These are phyloP conservation scores for Tricholauxania praeusta DNA, from an alignment of 2,888 invertebrate genomes.

Conservation along the genomic window DNA sequence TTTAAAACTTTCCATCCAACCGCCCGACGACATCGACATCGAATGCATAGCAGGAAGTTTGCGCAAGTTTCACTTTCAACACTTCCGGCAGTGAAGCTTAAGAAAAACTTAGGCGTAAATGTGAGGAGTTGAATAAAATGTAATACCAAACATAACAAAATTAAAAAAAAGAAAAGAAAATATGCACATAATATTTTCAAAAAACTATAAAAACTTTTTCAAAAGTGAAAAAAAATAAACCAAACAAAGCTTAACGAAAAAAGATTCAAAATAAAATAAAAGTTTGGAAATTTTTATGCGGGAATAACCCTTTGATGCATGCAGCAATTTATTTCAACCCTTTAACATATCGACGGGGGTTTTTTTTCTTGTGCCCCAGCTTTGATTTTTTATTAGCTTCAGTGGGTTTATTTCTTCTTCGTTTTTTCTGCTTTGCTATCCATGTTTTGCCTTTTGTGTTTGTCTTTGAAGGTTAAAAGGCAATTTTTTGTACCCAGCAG, in stretches of 20 bases:
- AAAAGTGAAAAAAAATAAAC: background rate
- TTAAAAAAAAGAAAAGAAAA: conserved; percentile 5
- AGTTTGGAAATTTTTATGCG: background rate
- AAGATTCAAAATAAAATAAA: too few relatives aligned
- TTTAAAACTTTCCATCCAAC: conserved; percentile 11
- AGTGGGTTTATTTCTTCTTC: background rate
- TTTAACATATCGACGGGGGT: background rate
- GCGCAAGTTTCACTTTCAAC: conserved; percentile 26
- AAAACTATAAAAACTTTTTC: background rate
- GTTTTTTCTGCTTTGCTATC: too few relatives aligned
- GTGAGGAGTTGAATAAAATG: background rate
- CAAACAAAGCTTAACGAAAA: background rate
- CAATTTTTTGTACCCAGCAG: background rate
- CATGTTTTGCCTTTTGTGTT: conserved; percentile 5
- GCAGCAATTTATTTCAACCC: too few relatives aligned
- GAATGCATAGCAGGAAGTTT: conserved; percentile 6
- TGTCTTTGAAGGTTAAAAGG: conserved; percentile 28
- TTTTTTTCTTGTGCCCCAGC: background rate
- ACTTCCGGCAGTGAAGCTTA: conserved; percentile 10
- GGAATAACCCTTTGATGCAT: background rate
- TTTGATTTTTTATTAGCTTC: background rate
- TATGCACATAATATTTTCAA: background rate
- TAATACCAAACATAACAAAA: background rate
- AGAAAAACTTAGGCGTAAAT: background rate
- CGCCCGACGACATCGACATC: background rate